Base-by-base conservation (phyloP, 92 coral and sea anemone genomes). In the Phymanthus crucifer region DNA sequence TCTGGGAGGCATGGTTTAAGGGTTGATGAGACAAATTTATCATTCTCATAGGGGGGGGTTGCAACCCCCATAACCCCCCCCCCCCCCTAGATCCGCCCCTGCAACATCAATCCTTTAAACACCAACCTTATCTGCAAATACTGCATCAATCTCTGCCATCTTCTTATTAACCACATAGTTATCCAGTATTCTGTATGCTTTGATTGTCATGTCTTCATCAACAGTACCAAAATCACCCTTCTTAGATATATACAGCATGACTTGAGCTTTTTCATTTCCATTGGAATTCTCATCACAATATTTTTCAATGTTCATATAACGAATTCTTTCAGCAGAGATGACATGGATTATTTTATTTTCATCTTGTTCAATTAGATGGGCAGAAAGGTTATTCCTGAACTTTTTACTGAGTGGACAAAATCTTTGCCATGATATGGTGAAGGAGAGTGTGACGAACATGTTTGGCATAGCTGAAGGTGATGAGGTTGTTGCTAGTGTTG, bases 231-330 rank as follows among this genome's bases (percentile, higher is more conserved):
- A 29, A n/a, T 58, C 1, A 61, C 43, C 64, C 47, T 45, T 65
- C 24, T 88, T 76, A 1, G 91, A 79, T 48, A 88, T 80, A 74
- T 83, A 88, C 52, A 88, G 38, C 19, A 76, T 45, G n/a, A 88
- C 54, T 26, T 38, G 35, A 2, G 85, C 82, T 9, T 78, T 35
- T 23, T 50, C 73, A 12, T 37, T 72, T 10, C 34, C 32, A 19
- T 61, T 9, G 26, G 37, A 34, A 21, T 37, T 26, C 21, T 61
- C 78, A 12, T 12, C 27, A 35, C 87, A 87, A 12, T 37, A 73
- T 65, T 18, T 40, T 12, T 67, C 71, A 14, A 75, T 32, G 75
- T 87, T 83, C 19, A 87, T 31, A 47, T 50, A 87, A 40, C 85
- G 81, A 46, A 88, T 80, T 38, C 88, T 84, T 21, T n/a, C 50